A percentile compares a stretch with the other conserved stretches of the same genome.
Conservation (phyloP, 2,888 invertebrate species). For the Caenorhabditis imperialis region DNA sequence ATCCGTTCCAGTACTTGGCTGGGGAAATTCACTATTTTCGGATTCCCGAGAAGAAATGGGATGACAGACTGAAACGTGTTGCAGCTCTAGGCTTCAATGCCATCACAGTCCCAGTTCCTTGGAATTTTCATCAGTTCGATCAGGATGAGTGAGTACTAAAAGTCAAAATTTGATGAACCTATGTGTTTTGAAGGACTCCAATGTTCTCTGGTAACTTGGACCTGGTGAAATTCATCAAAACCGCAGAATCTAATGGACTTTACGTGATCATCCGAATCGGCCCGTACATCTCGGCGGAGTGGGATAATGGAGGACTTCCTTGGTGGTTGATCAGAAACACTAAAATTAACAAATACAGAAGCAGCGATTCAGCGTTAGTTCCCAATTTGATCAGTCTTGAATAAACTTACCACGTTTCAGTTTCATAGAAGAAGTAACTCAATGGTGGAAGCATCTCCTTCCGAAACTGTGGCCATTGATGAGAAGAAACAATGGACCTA, state of each 20-base stretch:
- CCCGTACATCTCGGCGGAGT: slow-evolving; percentile 71
- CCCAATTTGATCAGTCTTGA: not conserved
- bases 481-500: slow-evolving; percentile 80
- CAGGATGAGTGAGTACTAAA: slow-evolving; percentile 30
- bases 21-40: slow-evolving; percentile 87
- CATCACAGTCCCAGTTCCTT: slow-evolving; percentile 45
- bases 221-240: slow-evolving; percentile 60
- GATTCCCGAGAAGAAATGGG: slow-evolving; percentile 86
- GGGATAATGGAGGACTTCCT: slow-evolving; percentile 68
- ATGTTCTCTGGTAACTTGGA: slow-evolving; percentile 31
- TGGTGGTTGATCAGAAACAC: slow-evolving; percentile 63
- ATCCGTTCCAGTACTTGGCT: slow-evolving; percentile 81
- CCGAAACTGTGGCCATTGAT: slow-evolving; percentile 75
- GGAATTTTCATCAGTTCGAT: slow-evolving; percentile 53
- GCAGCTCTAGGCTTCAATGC: slow-evolving; percentile 58
- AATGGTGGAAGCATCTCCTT: slow-evolving; percentile 48
- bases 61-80: slow-evolving; percentile 85
- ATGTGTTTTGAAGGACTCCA: slow-evolving; percentile 8
- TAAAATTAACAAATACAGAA: slow-evolving; percentile 33
- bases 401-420: slow-evolving; percentile 8
- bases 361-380: slow-evolving; percentile 33
- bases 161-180: not conserved
- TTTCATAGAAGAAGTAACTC: slow-evolving; percentile 30
- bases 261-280: slow-evolving; percentile 67
- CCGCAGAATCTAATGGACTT: slow-evolving; percentile 61